Conservation (phyloP, 1,140 invertebrate species). For the Lasioglossum albipes region DNA sequence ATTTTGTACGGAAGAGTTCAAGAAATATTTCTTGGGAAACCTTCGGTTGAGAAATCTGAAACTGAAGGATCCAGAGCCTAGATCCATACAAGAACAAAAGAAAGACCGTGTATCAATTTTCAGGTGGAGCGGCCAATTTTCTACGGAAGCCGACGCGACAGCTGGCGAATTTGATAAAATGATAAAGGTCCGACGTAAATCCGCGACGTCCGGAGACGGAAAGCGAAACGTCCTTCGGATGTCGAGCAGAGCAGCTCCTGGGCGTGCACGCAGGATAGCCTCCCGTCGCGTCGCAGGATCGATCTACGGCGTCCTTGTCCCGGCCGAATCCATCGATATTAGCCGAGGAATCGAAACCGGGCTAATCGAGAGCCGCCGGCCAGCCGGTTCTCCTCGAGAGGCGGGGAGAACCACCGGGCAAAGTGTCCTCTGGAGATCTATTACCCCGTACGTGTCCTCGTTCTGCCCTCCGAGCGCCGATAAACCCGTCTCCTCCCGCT, state of each 20-base stretch:
- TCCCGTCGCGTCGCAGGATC: constrained; percentile 21
- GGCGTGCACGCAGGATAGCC: not conserved
- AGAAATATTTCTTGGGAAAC: too few species aligned
- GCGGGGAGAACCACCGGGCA: not conserved
- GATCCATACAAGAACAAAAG: too few species aligned
- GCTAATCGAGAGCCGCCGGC: constrained; percentile 19
- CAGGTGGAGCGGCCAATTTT: too few species aligned
- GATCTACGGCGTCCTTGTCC: constrained; percentile 40
- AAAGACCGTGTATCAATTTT: too few species aligned
- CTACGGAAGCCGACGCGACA: too few species aligned
- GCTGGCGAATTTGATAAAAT: not conserved
- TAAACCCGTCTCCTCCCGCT: not conserved
- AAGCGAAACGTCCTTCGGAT: not conserved
- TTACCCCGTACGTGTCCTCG: not conserved
- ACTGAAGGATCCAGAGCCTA: too few species aligned
- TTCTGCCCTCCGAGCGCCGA: too few species aligned
- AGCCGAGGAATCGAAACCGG: constrained; percentile 29
- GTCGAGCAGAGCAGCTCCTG: not conserved
- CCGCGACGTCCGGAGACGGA: not conserved
- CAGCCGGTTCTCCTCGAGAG: not conserved
- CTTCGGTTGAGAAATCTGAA: too few species aligned
- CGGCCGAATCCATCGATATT: constrained; percentile 53
- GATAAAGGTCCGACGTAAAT: not conserved
- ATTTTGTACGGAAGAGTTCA: too few species aligned
- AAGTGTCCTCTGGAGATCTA: constrained; percentile 29